Evolutionary conservation across 2,888 invertebrate genomes (phyloP).

Genomic region (Ornithoptera priamus): DNA sequence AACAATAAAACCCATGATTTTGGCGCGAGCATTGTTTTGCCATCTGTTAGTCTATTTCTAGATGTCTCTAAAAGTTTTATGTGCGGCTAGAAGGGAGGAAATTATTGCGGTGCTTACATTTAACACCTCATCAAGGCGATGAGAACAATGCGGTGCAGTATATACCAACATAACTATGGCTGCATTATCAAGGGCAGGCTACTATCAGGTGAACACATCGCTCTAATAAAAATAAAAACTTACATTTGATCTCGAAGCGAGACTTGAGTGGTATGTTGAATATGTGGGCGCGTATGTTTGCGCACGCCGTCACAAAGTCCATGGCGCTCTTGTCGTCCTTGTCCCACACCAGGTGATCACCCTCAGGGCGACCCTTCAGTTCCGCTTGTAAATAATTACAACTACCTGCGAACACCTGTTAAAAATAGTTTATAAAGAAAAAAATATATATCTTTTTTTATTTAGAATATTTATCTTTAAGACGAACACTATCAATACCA

Average conservation of each 20-base stretch:
- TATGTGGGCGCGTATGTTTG: conserved; percentile 94
- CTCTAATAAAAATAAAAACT: conserved; percentile 39
- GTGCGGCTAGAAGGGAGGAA: not conserved
- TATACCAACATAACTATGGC: no score
- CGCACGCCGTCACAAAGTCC: conserved; percentile 97
- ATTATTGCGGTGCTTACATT: no score
- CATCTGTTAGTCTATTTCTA: conserved; percentile 20
- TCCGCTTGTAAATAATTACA: conserved; percentile 82
- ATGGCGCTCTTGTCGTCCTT: conserved; percentile 96
- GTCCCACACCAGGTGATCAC: conserved; percentile 94
- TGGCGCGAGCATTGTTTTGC: conserved; percentile 6
- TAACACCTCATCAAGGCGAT: no score
- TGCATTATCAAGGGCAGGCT: no score
- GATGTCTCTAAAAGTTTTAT: conserved; percentile 10
- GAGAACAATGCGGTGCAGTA: no score
- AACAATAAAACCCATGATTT: conserved; percentile 18
- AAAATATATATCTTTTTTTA: not conserved
- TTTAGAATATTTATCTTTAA: no score
- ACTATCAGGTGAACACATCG: no score
- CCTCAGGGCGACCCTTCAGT: conserved; percentile 75
- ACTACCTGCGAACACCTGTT: conserved; percentile 84
- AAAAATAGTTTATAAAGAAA: not conserved
- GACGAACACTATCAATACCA: no score
- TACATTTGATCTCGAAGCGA: conserved; percentile 96
- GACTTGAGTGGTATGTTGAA: conserved; percentile 94